These are phyloP conservation scores for Holothuria scabra DNA, from an alignment of 53 echinoderm and acorn worm species.

Conservation along the genomic window DNA sequence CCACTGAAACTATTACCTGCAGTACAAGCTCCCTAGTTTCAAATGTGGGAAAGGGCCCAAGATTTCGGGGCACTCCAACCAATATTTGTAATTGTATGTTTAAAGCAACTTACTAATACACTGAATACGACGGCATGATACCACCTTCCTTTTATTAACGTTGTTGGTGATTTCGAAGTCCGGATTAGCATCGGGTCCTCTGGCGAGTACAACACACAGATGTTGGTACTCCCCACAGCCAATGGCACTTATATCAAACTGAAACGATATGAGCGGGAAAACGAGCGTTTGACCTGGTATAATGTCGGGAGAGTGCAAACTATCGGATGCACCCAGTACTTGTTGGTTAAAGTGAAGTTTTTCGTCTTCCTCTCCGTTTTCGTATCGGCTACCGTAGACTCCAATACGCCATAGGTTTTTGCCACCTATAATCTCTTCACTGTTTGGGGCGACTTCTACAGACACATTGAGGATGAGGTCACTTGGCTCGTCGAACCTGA, in stretches of 20 bases:
- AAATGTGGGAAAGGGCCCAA: too few species aligned
- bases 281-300: constrained; percentile 3
- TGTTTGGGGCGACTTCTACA: background rate
- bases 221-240: constrained; percentile 25
- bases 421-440: constrained; percentile 1
- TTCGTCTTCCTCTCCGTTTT: background rate
- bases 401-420: constrained; percentile 26
- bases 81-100: too few species aligned
- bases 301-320: constrained; percentile 3
- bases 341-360: constrained; percentile 11
- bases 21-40: too few species aligned
- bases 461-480: constrained; percentile 8
- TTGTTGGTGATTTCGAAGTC: constrained; percentile 20
- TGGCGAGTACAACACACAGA: constrained; percentile 4
- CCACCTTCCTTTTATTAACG: constrained; percentile 7
- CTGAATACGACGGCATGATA: constrained; percentile 1
- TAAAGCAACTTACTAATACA: constrained; percentile 16
- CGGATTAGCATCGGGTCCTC: background rate
- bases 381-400: constrained; percentile 22
- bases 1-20: too few species aligned
- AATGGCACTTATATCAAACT: constrained; percentile 27
- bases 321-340: constrained; percentile 6
- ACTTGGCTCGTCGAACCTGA: background rate
- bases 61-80: too few species aligned
- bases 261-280: constrained; percentile 1